These are phyloP conservation scores for Barypeithes pellucidus DNA, from an alignment of 2,888 invertebrate genomes.

Conservation along the genomic window DNA sequence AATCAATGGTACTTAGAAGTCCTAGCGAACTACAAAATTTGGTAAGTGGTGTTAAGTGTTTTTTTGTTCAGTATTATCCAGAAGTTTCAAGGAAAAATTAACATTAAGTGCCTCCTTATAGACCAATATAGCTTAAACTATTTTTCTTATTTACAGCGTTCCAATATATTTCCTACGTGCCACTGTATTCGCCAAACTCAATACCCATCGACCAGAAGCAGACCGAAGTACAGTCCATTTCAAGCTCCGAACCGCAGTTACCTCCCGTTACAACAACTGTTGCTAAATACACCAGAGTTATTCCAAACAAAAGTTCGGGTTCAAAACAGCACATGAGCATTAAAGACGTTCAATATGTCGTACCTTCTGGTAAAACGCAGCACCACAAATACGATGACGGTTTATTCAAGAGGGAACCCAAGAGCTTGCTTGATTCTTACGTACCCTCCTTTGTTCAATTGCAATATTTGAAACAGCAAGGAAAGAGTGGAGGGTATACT, in stretches of 20 bases:
- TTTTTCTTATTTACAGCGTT: conserved; percentile 49
- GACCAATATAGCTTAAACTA: too few relatives aligned
- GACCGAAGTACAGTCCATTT: conserved; percentile 52
- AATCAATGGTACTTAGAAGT: too few relatives aligned
- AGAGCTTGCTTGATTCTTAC: conserved; percentile 73
- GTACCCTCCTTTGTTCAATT: conserved; percentile 69
- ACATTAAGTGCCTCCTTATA: too few relatives aligned
- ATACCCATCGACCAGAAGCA: conserved; percentile 57
- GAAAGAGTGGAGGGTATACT: conserved; percentile 31
- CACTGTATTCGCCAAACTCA: conserved; percentile 53
- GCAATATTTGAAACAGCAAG: conserved; percentile 63
- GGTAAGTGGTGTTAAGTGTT: too few relatives aligned
- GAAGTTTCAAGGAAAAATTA: neutral
- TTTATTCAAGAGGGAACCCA: conserved; percentile 64
- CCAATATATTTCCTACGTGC: conserved; percentile 66
- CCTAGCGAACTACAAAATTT: too few relatives aligned
- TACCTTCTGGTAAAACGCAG: conserved; percentile 20
- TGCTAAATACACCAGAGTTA: conserved; percentile 31
- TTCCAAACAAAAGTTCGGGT: conserved; percentile 16
- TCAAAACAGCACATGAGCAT: conserved; percentile 29
- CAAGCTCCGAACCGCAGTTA: conserved; percentile 19
- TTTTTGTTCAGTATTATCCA: too few relatives aligned
- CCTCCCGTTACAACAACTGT: conserved; percentile 32
- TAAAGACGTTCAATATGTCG: conserved; percentile 37
- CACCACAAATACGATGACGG: conserved; percentile 43